Evolutionary conservation across 2,888 invertebrate species (phyloP).

Genomic region (Tenodera sinensis): DNA sequence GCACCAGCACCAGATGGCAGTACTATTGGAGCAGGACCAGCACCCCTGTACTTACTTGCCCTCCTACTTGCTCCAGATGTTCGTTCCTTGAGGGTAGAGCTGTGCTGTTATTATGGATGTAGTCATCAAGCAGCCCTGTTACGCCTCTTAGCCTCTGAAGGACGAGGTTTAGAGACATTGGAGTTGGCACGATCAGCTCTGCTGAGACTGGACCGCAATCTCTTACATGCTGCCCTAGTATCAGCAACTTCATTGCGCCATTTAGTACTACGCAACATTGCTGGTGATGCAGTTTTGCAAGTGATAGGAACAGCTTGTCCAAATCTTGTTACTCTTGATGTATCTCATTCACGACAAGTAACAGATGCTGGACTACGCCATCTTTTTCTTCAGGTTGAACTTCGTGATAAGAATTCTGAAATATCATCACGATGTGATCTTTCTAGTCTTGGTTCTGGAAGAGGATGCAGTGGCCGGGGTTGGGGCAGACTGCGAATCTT

Average conservation of each 20-base stretch:
- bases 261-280: slow-evolving; percentile 46
- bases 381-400: slow-evolving; percentile 43
- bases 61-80: slow-evolving; percentile 45
- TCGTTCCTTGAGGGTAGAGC: slow-evolving; percentile 42
- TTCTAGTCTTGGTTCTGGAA: neutral
- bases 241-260: slow-evolving; percentile 42
- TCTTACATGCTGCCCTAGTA: slow-evolving; percentile 42
- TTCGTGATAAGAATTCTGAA: slow-evolving; percentile 39
- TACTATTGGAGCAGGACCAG: slow-evolving; percentile 43
- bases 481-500: slow-evolving; percentile 31
- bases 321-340: slow-evolving; percentile 43
- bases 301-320: slow-evolving; percentile 45
- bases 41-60: slow-evolving; percentile 44
- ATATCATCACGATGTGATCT: slow-evolving; percentile 14
- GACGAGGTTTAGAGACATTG: slow-evolving; percentile 43
- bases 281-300: slow-evolving; percentile 44
- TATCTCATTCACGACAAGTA: slow-evolving; percentile 46
- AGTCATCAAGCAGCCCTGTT: slow-evolving; percentile 46
- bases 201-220: slow-evolving; percentile 43
- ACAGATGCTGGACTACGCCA: slow-evolving; percentile 45
- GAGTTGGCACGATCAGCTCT: slow-evolving; percentile 45
- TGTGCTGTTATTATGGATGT: slow-evolving; percentile 49
- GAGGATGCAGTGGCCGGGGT: neutral
- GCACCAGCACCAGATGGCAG: slow-evolving; percentile 43
- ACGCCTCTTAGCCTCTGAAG: slow-evolving; percentile 43